Evolutionary conservation across 1,140 invertebrate genomes (phyloP).

Genomic region (Archivesica marissinica): DNA sequence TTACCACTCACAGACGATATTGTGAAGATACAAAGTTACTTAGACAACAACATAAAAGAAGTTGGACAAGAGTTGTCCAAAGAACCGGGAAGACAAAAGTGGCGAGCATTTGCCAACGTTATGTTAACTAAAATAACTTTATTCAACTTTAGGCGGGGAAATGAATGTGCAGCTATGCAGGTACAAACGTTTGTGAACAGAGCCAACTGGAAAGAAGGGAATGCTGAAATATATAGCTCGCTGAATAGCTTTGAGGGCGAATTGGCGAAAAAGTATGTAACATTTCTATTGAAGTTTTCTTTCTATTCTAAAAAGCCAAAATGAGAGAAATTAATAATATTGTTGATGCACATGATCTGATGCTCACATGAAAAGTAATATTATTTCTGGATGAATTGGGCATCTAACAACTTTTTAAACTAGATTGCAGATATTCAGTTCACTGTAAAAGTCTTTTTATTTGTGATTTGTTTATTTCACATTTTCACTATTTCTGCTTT

Average conservation of each 20-base stretch:
- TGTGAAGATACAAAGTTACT: conserved; percentile 1
- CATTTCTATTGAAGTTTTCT: not conserved
- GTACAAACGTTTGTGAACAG: not conserved
- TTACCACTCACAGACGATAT: conserved; percentile 27
- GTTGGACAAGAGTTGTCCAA: not conserved
- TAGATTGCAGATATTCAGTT: not conserved
- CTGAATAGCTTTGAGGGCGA: not conserved
- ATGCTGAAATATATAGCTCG: not conserved
- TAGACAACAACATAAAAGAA: conserved; percentile 16
- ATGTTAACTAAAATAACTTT: conserved; percentile 22
- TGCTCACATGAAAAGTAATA: not conserved
- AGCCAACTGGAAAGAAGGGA: not conserved
- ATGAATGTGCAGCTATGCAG: conserved; percentile 9
- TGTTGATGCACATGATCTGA: not conserved
- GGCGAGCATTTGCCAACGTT: conserved; percentile 10
- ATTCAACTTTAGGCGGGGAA: conserved; percentile 19
- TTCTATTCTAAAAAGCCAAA: not conserved
- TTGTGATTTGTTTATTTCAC: not conserved
- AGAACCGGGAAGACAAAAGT: conserved; percentile 15
- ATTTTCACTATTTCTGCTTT: not conserved
- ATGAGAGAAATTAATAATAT: not conserved
- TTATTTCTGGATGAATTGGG: not conserved
- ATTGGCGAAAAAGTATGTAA: conserved; percentile 9
- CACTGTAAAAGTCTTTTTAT: not conserved
- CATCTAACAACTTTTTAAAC: not conserved